phyloP scores from a whole-genome alignment of 2,113 vertebrate species.

The Gambusia holbrooki region DNA sequence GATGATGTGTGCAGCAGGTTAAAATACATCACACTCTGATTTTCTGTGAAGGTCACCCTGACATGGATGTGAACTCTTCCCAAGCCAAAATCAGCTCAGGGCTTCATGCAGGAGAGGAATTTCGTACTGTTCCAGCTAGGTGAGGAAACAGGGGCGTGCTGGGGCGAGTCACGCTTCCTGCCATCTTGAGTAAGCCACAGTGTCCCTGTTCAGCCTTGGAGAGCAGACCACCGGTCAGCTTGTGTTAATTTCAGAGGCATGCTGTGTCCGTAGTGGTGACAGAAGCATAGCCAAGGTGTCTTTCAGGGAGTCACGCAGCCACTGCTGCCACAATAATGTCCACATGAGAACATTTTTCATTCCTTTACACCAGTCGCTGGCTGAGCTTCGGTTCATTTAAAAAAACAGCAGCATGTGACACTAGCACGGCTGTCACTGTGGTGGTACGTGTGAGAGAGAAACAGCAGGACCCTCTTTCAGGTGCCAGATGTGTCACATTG shows the following conservation, averaged over 20 bases:
- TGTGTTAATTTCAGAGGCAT: slow-evolving; percentile 59
- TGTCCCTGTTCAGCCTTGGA: slow-evolving; percentile 29
- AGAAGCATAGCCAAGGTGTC: slow-evolving; percentile 57
- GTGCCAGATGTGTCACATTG: slow-evolving; percentile 59
- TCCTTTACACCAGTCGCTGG: slow-evolving; percentile 31
- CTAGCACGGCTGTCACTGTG: slow-evolving; percentile 33
- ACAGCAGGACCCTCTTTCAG: slow-evolving; percentile 41
- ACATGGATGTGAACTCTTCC: slow-evolving; percentile 8
- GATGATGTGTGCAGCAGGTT: slow-evolving; percentile 2
- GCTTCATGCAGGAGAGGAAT: slow-evolving; percentile 44
- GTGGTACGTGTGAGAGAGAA: slow-evolving; percentile 27
- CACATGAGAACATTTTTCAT: slow-evolving; percentile 26
- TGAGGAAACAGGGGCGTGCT: slow-evolving; percentile 29
- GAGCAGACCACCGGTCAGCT: slow-evolving; percentile 53
- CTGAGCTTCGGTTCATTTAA: slow-evolving; percentile 26
- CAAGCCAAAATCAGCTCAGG: slow-evolving; percentile 23
- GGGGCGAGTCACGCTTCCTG: slow-evolving; percentile 53
- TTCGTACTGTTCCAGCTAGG: slow-evolving; percentile 29
- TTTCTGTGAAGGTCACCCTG: slow-evolving; percentile 56
- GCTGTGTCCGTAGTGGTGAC: slow-evolving; percentile 52
- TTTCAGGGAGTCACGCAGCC: slow-evolving; percentile 51
- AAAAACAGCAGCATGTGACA: slow-evolving; percentile 41
- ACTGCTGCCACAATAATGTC: slow-evolving; percentile 52
- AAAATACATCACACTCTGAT: not conserved
- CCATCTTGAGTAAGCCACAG: slow-evolving; percentile 46